Percentiles rank a stretch among this genome's conserved stretches.
These are phyloP conservation scores for Rhinolophus sinicus DNA, from an alignment of 2,113 vertebrate genomes.

Conservation along the genomic window DNA sequence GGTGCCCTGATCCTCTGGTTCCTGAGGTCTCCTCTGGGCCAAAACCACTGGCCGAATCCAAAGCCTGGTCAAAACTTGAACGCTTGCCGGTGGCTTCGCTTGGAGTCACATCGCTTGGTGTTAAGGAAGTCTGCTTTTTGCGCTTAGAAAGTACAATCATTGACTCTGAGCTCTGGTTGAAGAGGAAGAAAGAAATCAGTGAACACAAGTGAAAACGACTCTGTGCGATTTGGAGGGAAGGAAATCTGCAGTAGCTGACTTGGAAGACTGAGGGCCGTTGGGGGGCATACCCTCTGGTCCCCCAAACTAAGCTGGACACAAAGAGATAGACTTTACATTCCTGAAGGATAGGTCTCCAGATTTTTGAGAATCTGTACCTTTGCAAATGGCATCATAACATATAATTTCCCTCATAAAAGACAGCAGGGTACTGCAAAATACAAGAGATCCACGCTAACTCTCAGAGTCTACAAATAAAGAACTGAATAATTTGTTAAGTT, in stretches of 20 bases:
- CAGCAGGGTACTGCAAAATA: neutral
- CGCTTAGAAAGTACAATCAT: neutral
- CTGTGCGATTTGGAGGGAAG: neutral
- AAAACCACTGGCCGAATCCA: neutral
- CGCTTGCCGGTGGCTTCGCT: accelerated
- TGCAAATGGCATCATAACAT: neutral
- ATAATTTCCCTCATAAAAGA: neutral
- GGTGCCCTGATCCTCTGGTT: accelerated
- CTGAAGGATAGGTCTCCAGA: neutral
- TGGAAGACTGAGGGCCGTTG: neutral
- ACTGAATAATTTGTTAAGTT: neutral
- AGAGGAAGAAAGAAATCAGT: neutral
- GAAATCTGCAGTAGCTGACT: neutral
- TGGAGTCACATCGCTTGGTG: accelerated
- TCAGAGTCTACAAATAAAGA: neutral
- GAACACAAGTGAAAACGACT: neutral
- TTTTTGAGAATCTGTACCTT: neutral
- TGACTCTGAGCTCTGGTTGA: slow-evolving; percentile 33
- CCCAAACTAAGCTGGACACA: neutral
- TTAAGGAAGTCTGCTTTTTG: neutral
- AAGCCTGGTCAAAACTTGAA: neutral
- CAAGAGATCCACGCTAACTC: too few relatives aligned
- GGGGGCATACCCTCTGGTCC: neutral
- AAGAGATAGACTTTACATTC: neutral
- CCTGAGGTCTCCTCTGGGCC: neutral